Percentiles rank a stretch among this genome's conserved stretches.
Evolutionary conservation across 1,140 invertebrate species (phyloP).

Genomic region (Magallana angulata): DNA sequence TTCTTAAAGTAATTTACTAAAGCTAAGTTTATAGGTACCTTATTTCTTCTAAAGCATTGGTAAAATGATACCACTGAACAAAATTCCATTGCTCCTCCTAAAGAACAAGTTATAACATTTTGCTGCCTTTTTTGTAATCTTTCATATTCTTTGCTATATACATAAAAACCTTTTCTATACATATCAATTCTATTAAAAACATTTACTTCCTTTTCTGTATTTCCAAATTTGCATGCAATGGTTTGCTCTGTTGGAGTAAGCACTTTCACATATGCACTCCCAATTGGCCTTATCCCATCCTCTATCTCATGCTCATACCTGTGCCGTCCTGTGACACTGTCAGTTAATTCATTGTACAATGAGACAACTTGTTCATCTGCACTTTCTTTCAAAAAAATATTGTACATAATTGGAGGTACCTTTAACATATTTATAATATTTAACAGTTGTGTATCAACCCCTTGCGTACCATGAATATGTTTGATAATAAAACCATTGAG

Average conservation of each 20-base stretch:
- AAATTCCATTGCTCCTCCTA: constrained; percentile 22
- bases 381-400: constrained; percentile 25
- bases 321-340: constrained; percentile 42
- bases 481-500: constrained; percentile 60
- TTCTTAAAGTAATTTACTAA: constrained; percentile 44
- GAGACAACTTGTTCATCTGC: constrained; percentile 27
- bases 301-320: constrained; percentile 45
- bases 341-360: constrained; percentile 40
- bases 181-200: constrained; percentile 48
- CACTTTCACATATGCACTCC: constrained; percentile 6
- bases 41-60: constrained; percentile 28
- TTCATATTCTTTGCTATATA: constrained; percentile 42
- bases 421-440: constrained; percentile 45
- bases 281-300: constrained; percentile 47
- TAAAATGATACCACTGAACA: constrained; percentile 45
- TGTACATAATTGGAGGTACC: constrained; percentile 40
- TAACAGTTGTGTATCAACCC: constrained; percentile 47
- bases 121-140: constrained; percentile 54
- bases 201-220: constrained; percentile 42
- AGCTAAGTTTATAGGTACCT: constrained; percentile 39
- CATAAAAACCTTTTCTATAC: constrained; percentile 54
- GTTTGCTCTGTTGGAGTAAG: constrained; percentile 29
- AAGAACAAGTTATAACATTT: constrained; percentile 43
- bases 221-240: constrained; percentile 41
- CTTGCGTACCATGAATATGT: constrained; percentile 55